Percentiles rank a stretch among this genome's conserved stretches.
Conservation (phyloP, 2,888 invertebrate genomes). For the Chirona hameri region DNA sequence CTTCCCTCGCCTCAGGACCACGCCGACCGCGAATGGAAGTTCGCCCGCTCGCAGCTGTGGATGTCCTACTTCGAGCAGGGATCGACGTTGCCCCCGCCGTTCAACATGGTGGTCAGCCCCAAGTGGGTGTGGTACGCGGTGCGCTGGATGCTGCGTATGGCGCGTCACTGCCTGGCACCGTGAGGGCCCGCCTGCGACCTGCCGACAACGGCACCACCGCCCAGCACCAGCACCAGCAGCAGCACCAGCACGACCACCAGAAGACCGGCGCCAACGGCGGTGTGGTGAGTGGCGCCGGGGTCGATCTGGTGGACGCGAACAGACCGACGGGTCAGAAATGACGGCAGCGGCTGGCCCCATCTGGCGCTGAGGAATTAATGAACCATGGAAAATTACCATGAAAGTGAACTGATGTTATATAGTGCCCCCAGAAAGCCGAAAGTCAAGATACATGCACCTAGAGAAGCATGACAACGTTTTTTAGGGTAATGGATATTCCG, state of each 20-base stretch:
- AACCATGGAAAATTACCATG: too few species aligned
- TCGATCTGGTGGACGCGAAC: too few species aligned
- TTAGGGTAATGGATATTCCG: too few species aligned
- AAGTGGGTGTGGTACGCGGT: conserved; percentile 49
- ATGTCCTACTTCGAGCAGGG: conserved; percentile 58
- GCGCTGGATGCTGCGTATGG: conserved; percentile 33
- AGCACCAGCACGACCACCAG: neutral
- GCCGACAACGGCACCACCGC: neutral
- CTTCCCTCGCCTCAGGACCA: conserved; percentile 49
- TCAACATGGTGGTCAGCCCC: conserved; percentile 55
- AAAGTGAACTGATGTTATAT: too few species aligned
- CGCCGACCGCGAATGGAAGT: conserved; percentile 57
- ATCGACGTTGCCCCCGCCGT: conserved; percentile 54
- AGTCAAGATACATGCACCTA: too few species aligned
- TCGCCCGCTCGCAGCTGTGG: conserved; percentile 56
- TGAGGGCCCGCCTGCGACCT: neutral
- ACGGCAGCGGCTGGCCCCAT: too few species aligned
- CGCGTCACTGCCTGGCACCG: neutral
- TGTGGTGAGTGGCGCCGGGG: neutral
- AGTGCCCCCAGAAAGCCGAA: too few species aligned
- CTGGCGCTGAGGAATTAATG: too few species aligned
- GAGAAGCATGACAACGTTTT: too few species aligned
- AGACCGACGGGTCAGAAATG: too few species aligned
- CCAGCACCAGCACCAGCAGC: neutral
- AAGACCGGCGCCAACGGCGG: neutral